Evolutionary conservation across 2,113 vertebrate species (phyloP), one percentile per base, ranked within the genome.

Genomic region (Willisornis vidua): DNA sequence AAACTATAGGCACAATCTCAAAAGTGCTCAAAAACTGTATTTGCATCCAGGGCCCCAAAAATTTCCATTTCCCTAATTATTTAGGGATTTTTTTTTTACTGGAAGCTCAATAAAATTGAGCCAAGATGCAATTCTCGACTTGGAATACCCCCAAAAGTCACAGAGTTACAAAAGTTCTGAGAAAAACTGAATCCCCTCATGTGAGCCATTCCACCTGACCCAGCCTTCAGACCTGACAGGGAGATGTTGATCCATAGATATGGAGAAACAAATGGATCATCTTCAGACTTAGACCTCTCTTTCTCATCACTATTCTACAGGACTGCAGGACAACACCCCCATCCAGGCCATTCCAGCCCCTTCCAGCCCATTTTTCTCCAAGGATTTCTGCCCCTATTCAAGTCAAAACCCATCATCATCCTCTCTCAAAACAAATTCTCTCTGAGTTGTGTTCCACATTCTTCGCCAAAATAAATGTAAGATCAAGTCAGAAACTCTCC

Each of bases 381-480:
- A 65, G 62, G 48, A 75, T 35, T 76, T 41, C 57, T 92, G n/a
- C 23, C 45, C 52, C 59, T 89, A 61, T 68, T 70, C 48, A 78
- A 92, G 70, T 94, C 82, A 94, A 83, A 95, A 93, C 59, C 37
- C 74, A 93, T 85, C 73, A 75, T 92, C 94, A 80, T 94, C 83
- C 55, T 89, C 85, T 86, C 92, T 88, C 80, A 81, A 92, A 94
- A 85, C 81, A 86, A 96, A 81, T 87, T 92, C 73, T 83, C 77
- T 92, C 93, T 78, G 33, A 87, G 71, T 73, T 73, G 73, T 10
- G 81, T 92, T 97, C 96, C 90, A 89, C 3, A 1, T 89, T 96
- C 95, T 80, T 86, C 3, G 87, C 97, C 97, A 97, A 97, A 95
- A 96, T 96, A 97, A 97, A 97, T 89, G 83, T 23, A 93, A 96